Evolutionary conservation across 2,113 vertebrate species (phyloP).

Genomic region (Gallinago media): DNA sequence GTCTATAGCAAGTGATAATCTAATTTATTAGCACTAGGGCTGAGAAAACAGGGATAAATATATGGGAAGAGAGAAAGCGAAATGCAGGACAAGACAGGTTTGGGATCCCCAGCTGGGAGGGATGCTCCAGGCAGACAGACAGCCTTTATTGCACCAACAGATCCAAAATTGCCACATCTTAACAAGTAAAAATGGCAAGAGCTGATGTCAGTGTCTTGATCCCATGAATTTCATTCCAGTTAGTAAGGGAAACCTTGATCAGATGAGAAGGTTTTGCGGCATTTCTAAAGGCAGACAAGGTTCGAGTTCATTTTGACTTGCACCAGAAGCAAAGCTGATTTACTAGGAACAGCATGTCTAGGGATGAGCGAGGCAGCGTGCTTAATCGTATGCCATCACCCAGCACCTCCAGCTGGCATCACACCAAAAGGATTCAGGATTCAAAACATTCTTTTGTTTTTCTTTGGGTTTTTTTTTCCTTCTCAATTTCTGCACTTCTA

Average conservation of each 20-base stretch:
- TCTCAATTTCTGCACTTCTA: background rate
- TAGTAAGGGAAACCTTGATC: background rate
- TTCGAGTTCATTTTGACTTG: background rate
- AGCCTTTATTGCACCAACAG: background rate
- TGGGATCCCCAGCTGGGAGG: background rate
- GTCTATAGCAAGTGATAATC: background rate
- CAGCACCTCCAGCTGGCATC: slow-evolving; percentile 1
- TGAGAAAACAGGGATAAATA: background rate
- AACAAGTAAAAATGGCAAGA: background rate
- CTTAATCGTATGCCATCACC: background rate
- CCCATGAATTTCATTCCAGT: background rate
- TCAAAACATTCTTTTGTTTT: slow-evolving; percentile 21
- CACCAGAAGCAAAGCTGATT: background rate
- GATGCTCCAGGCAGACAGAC: background rate
- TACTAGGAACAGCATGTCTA: background rate
- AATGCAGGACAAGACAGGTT: background rate
- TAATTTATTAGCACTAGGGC: background rate
- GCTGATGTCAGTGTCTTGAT: rapidly evolving
- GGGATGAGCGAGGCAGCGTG: background rate
- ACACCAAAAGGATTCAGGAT: background rate
- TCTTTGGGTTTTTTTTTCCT: background rate
- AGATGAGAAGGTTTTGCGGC: background rate
- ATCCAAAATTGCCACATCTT: background rate
- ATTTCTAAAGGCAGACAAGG: background rate
- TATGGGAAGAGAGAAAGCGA: background rate